These are phyloP conservation scores for Neosalanx taihuensis DNA, from an alignment of 2,797 vertebrate genomes.

Conservation along the genomic window DNA sequence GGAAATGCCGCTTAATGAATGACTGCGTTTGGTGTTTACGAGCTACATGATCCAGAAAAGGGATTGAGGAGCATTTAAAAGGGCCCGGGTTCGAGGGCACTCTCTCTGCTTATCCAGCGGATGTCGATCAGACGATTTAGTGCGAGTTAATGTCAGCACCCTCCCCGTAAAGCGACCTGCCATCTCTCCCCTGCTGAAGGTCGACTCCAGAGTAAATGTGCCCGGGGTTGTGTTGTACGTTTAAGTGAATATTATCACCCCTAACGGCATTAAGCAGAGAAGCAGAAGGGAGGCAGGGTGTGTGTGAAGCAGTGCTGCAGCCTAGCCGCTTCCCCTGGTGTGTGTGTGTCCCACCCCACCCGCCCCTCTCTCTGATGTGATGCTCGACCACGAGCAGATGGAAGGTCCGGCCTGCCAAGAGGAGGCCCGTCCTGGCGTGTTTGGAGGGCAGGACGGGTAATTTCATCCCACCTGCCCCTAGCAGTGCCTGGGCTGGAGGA, in stretches of 20 bases:
- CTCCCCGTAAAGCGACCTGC: conserved; percentile 47
- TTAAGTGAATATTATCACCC: conserved; percentile 71
- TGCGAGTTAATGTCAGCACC: conserved; percentile 54
- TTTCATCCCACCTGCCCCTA: conserved; percentile 73
- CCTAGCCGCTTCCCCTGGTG: too few species aligned
- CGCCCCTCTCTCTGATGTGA: conserved; percentile 45
- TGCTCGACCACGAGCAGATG: conserved; percentile 71
- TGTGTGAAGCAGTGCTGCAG: too few species aligned
- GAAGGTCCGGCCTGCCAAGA: conserved; percentile 69
- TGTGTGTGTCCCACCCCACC: conserved; percentile 30
- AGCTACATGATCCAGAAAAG: conserved; percentile 49
- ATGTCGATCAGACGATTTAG: conserved; percentile 62
- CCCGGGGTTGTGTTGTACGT: conserved; percentile 53
- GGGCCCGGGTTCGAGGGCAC: conserved; percentile 27
- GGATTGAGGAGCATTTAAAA: conserved; percentile 51
- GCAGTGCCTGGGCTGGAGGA: conserved; percentile 59
- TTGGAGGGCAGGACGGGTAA: conserved; percentile 74
- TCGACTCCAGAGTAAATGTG: conserved; percentile 61
- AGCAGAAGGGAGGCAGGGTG: conserved; percentile 8
- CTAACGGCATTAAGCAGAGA: conserved; percentile 63
- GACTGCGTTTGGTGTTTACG: conserved; percentile 51
- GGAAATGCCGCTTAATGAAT: conserved; percentile 77
- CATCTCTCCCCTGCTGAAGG: conserved; percentile 54
- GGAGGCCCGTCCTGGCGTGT: conserved; percentile 73
- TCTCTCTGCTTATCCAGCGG: conserved; percentile 40